Conservation (phyloP, 2,888 invertebrate species). For the Conistra vaccinii region DNA sequence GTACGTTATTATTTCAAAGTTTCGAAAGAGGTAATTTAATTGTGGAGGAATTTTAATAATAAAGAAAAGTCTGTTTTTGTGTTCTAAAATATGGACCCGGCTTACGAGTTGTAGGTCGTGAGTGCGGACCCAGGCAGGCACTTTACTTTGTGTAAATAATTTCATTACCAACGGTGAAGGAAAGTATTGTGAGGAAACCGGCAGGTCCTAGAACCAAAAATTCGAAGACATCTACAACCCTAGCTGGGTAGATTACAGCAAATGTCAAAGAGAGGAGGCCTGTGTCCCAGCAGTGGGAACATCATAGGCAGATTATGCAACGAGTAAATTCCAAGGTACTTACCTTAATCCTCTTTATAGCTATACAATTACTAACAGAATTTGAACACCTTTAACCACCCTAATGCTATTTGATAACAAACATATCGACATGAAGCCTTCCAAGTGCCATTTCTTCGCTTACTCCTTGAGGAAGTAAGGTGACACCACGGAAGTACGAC, state of each 20-base stretch:
- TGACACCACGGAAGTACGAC: constrained; percentile 37
- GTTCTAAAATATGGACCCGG: background rate
- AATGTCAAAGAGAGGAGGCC: too few species aligned
- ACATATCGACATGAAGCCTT: constrained; percentile 55
- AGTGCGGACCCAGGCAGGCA: too few species aligned
- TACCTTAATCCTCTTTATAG: background rate
- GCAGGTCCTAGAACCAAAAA: too few species aligned
- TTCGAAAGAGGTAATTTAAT: background rate
- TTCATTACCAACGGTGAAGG: too few species aligned
- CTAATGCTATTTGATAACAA: constrained; percentile 58
- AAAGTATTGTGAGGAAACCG: too few species aligned
- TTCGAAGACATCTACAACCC: too few species aligned
- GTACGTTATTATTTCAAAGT: constrained; percentile 1
- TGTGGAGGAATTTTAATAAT: background rate
- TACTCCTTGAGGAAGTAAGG: constrained; percentile 53
- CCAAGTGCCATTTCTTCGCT: constrained; percentile 41
- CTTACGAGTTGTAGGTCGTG: too few species aligned
- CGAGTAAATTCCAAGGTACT: background rate
- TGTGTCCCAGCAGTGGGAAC: too few species aligned
- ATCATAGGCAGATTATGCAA: too few species aligned
- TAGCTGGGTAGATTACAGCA: too few species aligned
- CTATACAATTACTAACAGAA: background rate
- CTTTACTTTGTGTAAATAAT: too few species aligned
- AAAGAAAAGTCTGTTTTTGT: background rate
- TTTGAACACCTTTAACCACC: constrained; percentile 4